Evolutionary conservation across 2,113 vertebrate genomes (phyloP).

Genomic region (Pterocles orientalis): DNA sequence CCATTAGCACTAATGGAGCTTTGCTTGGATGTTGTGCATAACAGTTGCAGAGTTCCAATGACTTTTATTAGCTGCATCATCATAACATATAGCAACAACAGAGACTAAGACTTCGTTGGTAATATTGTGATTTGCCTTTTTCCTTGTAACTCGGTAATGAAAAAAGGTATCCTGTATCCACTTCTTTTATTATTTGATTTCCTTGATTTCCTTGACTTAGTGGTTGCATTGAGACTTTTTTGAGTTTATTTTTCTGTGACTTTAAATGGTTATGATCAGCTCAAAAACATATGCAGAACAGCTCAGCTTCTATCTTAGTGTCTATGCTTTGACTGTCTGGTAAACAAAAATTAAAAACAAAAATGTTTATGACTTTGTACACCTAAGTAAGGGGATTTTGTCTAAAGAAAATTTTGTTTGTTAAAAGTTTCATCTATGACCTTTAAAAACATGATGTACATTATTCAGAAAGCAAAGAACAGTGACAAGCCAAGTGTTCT

Average conservation of each 20-base stretch:
- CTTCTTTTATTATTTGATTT: neutral
- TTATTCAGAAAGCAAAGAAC: constrained; percentile 2
- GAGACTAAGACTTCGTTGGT: neutral
- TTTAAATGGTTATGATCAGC: neutral
- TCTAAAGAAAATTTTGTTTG: neutral
- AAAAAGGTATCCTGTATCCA: neutral
- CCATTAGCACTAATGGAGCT: neutral
- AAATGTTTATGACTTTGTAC: neutral
- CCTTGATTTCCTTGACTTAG: neutral
- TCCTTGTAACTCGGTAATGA: neutral
- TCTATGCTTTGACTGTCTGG: neutral
- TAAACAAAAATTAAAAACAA: neutral
- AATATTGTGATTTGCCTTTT: neutral
- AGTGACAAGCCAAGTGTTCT: constrained; percentile 13
- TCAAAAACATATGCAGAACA: neutral
- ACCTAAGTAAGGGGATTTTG: neutral
- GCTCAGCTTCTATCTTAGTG: neutral
- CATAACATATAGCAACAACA: neutral
- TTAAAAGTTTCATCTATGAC: neutral
- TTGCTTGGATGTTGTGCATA: neutral
- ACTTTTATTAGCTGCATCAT: neutral
- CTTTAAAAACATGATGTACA: neutral
- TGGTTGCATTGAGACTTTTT: neutral
- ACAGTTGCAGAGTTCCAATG: neutral
- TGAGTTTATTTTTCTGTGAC: neutral